Conservation (phyloP, 2,797 vertebrate species). For the Myotis daubentonii region DNA sequence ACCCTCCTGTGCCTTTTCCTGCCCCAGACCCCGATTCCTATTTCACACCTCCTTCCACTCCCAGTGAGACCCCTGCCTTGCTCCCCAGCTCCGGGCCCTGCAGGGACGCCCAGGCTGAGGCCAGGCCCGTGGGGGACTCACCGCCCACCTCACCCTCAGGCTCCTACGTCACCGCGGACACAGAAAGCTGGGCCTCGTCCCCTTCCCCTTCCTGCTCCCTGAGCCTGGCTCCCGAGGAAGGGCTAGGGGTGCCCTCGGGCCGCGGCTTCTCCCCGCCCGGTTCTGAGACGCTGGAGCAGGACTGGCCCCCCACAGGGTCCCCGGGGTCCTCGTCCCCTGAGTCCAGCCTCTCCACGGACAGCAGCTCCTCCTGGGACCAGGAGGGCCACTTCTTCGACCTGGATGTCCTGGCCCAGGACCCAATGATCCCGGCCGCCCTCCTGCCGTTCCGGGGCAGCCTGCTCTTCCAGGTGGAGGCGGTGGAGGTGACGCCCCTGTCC, state of each 20-base stretch:
- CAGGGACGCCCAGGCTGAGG: constrained; percentile 84
- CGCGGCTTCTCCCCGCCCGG: constrained; percentile 36
- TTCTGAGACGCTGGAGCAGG: not conserved
- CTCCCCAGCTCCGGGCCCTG: constrained; percentile 85
- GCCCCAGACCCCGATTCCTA: constrained; percentile 92
- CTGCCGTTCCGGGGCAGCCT: constrained; percentile 94
- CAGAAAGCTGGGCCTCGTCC: constrained; percentile 95
- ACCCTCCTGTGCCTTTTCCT: constrained; percentile 92
- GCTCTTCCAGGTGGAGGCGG: constrained; percentile 95
- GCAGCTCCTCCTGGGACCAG: constrained; percentile 86
- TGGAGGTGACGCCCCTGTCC: constrained; percentile 93
- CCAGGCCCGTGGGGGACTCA: constrained; percentile 82
- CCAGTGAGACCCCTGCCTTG: constrained; percentile 89
- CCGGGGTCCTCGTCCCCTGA: not conserved
- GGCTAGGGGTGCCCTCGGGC: constrained; percentile 85
- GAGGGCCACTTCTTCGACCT: constrained; percentile 79
- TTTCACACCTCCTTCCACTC: constrained; percentile 96
- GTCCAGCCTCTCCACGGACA: constrained; percentile 78
- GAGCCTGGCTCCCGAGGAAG: constrained; percentile 90
- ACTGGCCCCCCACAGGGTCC: not conserved
- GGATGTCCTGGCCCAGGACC: constrained; percentile 86
- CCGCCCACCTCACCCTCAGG: constrained; percentile 95
- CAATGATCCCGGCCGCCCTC: constrained; percentile 94
- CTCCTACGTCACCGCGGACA: constrained; percentile 96
- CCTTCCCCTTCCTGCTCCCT: constrained; percentile 95